Evolutionary conservation across 2,113 vertebrate species (phyloP).

Genomic region (Theristicus caerulescens): DNA sequence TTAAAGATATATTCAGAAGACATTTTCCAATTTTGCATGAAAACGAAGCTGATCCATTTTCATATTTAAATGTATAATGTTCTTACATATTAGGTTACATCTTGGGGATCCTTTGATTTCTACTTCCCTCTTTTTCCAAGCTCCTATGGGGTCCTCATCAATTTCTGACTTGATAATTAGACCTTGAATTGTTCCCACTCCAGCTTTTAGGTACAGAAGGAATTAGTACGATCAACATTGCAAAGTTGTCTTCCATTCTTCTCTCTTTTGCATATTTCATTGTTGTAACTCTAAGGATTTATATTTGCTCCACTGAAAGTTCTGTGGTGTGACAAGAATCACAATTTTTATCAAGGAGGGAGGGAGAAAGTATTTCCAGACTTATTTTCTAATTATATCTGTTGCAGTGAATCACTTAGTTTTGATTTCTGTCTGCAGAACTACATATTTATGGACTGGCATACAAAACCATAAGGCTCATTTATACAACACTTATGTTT

Average conservation of each 20-base stretch:
- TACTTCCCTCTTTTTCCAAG: background rate
- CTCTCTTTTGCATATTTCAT: background rate
- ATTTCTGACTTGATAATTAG: background rate
- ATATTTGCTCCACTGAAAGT: background rate
- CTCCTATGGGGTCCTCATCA: background rate
- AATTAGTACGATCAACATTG: background rate
- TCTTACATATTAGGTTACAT: background rate
- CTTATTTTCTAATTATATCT: slow-evolving; percentile 29
- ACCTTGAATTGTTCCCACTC: background rate
- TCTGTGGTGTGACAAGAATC: background rate
- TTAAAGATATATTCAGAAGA: background rate
- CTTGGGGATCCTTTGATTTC: background rate
- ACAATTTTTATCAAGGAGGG: background rate
- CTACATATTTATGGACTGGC: background rate
- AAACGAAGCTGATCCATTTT: background rate
- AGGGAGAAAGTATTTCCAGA: background rate
- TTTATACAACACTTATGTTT: slow-evolving; percentile 36
- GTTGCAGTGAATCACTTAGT: slow-evolving; percentile 12
- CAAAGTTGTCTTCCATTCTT: background rate
- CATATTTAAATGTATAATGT: background rate
- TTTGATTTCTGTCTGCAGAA: slow-evolving; percentile 25
- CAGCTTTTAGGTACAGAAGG: background rate
- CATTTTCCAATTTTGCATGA: background rate
- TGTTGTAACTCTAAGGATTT: background rate
- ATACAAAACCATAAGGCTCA: slow-evolving; percentile 6